Evolutionary conservation across 2,797 vertebrate species (phyloP), one percentile per base, ranked within the genome.

Genomic region (Molossus alvarezi): DNA sequence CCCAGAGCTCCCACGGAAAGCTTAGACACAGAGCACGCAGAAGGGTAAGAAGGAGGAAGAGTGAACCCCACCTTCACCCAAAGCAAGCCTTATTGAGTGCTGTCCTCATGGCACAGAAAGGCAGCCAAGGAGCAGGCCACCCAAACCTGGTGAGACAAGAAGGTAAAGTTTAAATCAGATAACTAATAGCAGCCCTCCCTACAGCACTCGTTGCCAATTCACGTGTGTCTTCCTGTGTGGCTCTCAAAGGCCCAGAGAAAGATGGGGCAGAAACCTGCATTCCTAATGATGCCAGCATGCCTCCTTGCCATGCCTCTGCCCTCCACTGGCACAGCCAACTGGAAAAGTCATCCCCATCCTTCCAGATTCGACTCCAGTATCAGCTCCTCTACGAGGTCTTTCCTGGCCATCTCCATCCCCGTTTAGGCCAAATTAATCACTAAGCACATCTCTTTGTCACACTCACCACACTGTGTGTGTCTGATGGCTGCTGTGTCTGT

Each of bases 91-190:
- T 7, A 14, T 0, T 29, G 5, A 37, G 75, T 12, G 2, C 37
- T 65, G 71, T 60, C n/a, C 18, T 65, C 1, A 1, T n/a, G 48
- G 41, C 13, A 21, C 13, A 53, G 8, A 1, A 72, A 79, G n/a
- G 9, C n/a, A 71, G 58, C 33, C 21, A 13, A 0, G 37, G 25
- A 82, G n/a, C 1, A 83, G 13, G 77, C 33, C 33, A 41, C 83
- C 51, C 45, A 27, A 48, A 69, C 37, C 71, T 9, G 33, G 14
- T 33, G 11, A 92, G 64, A 65, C 71, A 64, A 84, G 45, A 85
- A 86, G 67, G 65, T 29, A 96, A 83, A 18, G 11, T 71, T 96
- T 72, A 48, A 45, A 53, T 83, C 53, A 83, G 76, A 27, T 65
- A 58, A 73, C 29, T 15, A 85, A 60, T 17, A 29, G 53, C 45